Conservation (phyloP, 2,888 invertebrate species). For the Mycalesis mineus region DNA sequence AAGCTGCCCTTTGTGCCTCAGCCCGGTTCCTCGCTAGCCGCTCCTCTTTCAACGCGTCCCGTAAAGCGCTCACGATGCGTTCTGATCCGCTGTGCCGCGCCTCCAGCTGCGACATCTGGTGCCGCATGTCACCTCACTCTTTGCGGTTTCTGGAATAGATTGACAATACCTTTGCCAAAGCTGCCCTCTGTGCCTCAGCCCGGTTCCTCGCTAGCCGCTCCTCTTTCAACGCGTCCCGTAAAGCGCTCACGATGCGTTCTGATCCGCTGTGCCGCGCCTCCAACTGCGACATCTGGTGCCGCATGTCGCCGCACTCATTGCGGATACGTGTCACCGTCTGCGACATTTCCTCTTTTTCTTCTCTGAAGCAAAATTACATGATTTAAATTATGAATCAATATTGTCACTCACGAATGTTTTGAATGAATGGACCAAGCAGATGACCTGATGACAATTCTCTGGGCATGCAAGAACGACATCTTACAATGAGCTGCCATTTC, state of each 20-base stretch:
- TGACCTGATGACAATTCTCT: no score
- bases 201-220: slow-evolving; percentile 51
- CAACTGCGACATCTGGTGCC: slow-evolving; percentile 42
- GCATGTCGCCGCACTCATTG: slow-evolving; percentile 47
- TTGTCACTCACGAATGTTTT: no score
- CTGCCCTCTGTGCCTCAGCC: slow-evolving; percentile 45
- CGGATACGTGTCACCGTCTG: slow-evolving; percentile 40
- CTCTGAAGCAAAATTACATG: no score
- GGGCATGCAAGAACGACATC: no score
- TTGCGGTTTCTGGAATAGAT: no score
- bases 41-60: slow-evolving; percentile 62
- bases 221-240: slow-evolving; percentile 59
- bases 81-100: slow-evolving; percentile 46
- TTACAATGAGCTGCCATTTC: no score
- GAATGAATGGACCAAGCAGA: no score
- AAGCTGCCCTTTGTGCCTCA: slow-evolving; percentile 43
- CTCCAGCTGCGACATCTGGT: slow-evolving; percentile 47
- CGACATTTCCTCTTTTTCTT: slow-evolving; percentile 55
- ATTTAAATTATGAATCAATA: no score
- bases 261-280: slow-evolving; percentile 45
- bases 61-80: slow-evolving; percentile 50
- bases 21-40: slow-evolving; percentile 47
- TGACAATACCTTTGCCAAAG: slow-evolving; percentile 54
- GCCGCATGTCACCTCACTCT: slow-evolving; percentile 48
- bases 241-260: slow-evolving; percentile 52